A percentile compares a stretch with the other conserved stretches of the same genome.
Evolutionary conservation across 2,797 vertebrate genomes (phyloP).

Genomic region (Sylvilagus floridanus): DNA sequence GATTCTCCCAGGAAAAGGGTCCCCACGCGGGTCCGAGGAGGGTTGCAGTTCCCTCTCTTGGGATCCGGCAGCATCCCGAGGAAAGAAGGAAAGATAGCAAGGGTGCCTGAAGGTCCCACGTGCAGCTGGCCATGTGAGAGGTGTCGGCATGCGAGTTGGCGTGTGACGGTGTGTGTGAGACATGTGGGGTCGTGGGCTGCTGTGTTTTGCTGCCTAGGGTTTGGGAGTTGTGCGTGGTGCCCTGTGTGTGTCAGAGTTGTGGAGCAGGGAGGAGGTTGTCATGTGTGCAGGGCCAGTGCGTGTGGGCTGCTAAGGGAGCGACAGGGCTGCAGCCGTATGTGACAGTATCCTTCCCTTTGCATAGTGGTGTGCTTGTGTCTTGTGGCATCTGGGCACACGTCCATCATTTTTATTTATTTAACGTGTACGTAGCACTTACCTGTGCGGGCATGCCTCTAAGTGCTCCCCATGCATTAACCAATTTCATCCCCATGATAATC

Average conservation of each 20-base stretch:
- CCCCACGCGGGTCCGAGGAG: slow-evolving; percentile 15
- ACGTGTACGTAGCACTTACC: background rate
- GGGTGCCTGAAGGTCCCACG: slow-evolving; percentile 68
- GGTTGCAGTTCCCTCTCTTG: slow-evolving; percentile 58
- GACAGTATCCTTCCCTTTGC: background rate
- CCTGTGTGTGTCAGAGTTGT: slow-evolving; percentile 49
- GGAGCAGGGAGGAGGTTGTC: slow-evolving; percentile 4
- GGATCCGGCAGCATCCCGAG: slow-evolving; percentile 51
- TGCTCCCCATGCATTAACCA: background rate
- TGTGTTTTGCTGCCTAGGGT: slow-evolving; percentile 58
- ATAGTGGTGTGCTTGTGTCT: background rate
- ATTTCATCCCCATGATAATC: slow-evolving; percentile 25
- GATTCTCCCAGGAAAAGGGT: background rate
- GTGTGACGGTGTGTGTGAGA: slow-evolving; percentile 66
- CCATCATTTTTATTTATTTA: slow-evolving; percentile 34
- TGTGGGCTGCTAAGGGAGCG: background rate
- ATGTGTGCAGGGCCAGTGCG: background rate
- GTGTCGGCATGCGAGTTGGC: slow-evolving; percentile 57
- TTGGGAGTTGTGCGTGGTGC: slow-evolving; percentile 56
- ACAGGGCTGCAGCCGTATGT: background rate
- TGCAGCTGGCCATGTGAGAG: slow-evolving; percentile 69
- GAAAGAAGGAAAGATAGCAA: slow-evolving; percentile 50
- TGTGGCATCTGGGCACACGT: background rate
- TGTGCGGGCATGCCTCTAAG: background rate
- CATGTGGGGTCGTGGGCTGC: slow-evolving; percentile 74